Evolutionary conservation across 2,113 vertebrate species (phyloP).

Genomic region (Heteronetta atricapilla): DNA sequence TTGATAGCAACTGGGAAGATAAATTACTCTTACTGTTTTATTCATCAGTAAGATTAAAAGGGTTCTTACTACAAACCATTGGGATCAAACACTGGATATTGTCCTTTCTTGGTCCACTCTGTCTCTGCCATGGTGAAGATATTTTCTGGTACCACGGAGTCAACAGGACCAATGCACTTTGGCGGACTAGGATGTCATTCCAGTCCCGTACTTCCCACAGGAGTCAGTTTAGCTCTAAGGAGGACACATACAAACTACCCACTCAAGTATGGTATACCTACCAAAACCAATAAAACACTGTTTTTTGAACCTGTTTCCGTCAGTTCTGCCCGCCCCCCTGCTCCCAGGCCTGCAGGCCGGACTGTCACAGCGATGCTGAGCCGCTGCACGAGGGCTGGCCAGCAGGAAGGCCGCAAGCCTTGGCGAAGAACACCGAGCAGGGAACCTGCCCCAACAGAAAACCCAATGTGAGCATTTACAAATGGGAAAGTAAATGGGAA

Average conservation of each 20-base stretch:
- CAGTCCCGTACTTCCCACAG: neutral
- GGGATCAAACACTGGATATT: neutral
- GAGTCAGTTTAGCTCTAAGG: neutral
- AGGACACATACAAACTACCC: neutral
- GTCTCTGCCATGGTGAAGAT: neutral
- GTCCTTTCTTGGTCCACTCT: neutral
- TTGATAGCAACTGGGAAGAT: neutral
- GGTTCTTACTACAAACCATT: neutral
- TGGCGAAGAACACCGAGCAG: neutral
- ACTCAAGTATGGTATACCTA: neutral
- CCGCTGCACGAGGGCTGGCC: too few relatives aligned
- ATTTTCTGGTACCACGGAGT: neutral
- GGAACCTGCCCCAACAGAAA: neutral
- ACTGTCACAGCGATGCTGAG: too few relatives aligned
- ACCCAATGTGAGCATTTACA: too few relatives aligned
- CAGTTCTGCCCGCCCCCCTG: too few relatives aligned
- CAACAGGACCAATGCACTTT: accelerated
- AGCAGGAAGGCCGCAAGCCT: too few relatives aligned
- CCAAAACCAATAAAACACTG: neutral
- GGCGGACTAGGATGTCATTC: too few relatives aligned
- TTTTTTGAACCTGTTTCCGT: too few relatives aligned
- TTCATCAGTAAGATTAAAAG: neutral
- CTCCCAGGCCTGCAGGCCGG: too few relatives aligned
- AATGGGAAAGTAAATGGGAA: neutral
- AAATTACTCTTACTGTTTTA: neutral